A percentile compares a stretch with the other conserved stretches of the same genome.
Evolutionary conservation across 1,140 invertebrate genomes (phyloP).

Genomic region (Periplaneta americana): DNA sequence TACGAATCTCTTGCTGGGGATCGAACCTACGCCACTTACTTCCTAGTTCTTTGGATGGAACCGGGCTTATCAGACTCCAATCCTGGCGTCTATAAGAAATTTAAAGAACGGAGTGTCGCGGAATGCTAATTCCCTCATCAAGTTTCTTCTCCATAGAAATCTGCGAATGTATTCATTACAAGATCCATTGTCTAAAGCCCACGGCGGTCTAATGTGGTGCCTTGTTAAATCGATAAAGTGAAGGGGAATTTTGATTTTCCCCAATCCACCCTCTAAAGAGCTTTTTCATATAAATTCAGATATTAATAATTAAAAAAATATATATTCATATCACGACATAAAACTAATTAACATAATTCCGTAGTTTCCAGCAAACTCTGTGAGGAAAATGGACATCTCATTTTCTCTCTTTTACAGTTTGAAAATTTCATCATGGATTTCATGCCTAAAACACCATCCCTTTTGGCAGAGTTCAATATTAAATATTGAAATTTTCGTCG

Average conservation of each 20-base stretch:
- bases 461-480: not conserved
- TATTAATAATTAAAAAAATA: not conserved
- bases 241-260: not conserved
- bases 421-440: not conserved
- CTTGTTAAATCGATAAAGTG: not conserved
- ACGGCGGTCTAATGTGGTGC: too few species aligned
- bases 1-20: too few species aligned
- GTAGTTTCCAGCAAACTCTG: not conserved
- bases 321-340: not conserved
- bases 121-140: too few species aligned
- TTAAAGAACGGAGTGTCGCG: too few species aligned
- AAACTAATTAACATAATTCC: not conserved
- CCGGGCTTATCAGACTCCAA: too few species aligned
- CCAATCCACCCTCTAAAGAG: not conserved
- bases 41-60: too few species aligned
- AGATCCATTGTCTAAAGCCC: too few species aligned
- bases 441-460: not conserved
- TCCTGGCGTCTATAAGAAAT: too few species aligned
- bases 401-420: not conserved
- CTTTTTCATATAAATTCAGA: not conserved
- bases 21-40: too few species aligned
- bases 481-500: not conserved
- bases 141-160: too few species aligned
- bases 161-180: too few species aligned
- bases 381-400: not conserved